These are phyloP conservation scores for Poecilia gillii DNA, from an alignment of 2,797 vertebrate genomes.

Conservation along the genomic window DNA sequence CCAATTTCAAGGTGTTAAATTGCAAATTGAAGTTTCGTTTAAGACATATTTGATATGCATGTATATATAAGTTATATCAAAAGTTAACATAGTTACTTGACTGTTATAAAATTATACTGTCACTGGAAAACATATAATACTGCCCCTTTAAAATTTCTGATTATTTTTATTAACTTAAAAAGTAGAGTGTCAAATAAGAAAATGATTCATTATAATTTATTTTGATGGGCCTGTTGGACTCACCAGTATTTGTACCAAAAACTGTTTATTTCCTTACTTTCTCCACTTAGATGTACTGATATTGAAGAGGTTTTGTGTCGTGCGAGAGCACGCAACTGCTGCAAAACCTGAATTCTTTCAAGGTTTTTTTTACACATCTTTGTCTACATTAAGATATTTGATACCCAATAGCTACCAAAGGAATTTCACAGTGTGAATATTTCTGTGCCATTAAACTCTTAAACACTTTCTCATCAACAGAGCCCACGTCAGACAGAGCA, in stretches of 20 bases:
- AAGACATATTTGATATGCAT: too few relatives aligned
- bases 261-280: not conserved
- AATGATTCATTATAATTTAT: not conserved
- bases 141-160: not conserved
- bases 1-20: too few relatives aligned
- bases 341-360: not conserved
- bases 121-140: too few relatives aligned
- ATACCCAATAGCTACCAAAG: not conserved
- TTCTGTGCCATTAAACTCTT: not conserved
- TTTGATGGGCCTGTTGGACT: not conserved
- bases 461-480: slow-evolving; percentile 61
- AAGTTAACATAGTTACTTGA: too few relatives aligned
- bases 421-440: not conserved
- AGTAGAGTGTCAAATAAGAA: not conserved
- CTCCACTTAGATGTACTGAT: not conserved
- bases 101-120: too few relatives aligned
- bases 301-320: not conserved
- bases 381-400: not conserved
- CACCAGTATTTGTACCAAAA: not conserved
- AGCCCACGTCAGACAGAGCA: slow-evolving; percentile 73
- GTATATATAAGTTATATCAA: too few relatives aligned
- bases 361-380: not conserved
- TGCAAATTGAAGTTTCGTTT: too few relatives aligned
- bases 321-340: not conserved
- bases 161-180: not conserved